phyloP scores from a whole-genome alignment of 2,113 vertebrate species.

The Protobothrops mucrosquamatus region DNA sequence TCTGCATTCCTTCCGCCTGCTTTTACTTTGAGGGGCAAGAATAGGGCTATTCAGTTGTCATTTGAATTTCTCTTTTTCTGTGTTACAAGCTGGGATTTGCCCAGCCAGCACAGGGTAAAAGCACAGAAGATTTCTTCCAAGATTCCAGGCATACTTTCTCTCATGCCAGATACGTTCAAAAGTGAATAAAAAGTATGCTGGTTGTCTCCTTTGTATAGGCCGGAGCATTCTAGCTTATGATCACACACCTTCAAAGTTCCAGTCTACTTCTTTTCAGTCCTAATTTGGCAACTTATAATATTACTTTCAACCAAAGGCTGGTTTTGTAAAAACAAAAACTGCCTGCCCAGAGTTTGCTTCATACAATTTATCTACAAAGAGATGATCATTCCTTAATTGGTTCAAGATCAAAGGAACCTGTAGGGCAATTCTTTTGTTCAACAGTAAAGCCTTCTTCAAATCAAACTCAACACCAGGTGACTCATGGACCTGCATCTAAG shows the following conservation, averaged over 20 bases:
- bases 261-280: neutral
- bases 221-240: neutral
- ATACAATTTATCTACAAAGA: conserved; percentile 2
- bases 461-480: neutral
- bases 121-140: neutral
- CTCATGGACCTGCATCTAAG: neutral
- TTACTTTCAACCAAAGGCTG: neutral
- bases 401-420: neutral
- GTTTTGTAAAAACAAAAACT: neutral
- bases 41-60: neutral
- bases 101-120: neutral
- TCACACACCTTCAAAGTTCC: neutral
- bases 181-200: neutral
- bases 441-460: neutral
- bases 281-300: neutral
- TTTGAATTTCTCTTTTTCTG: conserved; percentile 3
- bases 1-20: accelerated
- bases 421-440: neutral
- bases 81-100: neutral
- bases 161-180: conserved; percentile 7
- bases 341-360: neutral
- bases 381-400: neutral
- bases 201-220: neutral
- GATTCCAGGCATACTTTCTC: conserved; percentile 19
- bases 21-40: neutral